A percentile compares a stretch with the other conserved stretches of the same genome.
phyloP scores from a whole-genome alignment of 2,113 vertebrate species.

The Progne subis region DNA sequence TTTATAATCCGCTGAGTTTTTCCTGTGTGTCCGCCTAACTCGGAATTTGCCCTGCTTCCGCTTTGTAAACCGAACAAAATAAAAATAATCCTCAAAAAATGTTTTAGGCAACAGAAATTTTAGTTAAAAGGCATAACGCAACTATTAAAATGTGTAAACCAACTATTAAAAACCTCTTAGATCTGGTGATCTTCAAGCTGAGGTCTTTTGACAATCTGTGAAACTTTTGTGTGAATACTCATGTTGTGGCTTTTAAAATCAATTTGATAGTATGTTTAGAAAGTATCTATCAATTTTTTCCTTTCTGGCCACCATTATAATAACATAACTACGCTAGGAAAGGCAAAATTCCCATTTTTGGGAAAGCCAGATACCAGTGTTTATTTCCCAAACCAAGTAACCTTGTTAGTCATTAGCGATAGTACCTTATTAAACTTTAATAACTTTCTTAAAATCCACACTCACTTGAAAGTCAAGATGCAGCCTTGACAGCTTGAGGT shows the following conservation, averaged over 20 bases:
- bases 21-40: not conserved
- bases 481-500: not conserved
- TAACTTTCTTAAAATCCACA: not conserved
- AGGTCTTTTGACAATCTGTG: not conserved
- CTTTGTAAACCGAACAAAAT: not conserved
- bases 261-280: not conserved
- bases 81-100: fast-evolving
- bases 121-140: not conserved
- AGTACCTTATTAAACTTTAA: not conserved
- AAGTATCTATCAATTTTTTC: not conserved
- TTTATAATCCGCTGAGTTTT: not conserved
- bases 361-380: not conserved
- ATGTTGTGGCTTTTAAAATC: not conserved
- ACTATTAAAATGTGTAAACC: not conserved
- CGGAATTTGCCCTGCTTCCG: not conserved
- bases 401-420: not conserved
- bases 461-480: not conserved
- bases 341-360: not conserved
- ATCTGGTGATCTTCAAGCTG: not conserved
- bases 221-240: not conserved
- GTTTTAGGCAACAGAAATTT: not conserved
- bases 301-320: not conserved
- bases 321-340: not conserved
- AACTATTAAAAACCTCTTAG: not conserved
- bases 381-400: not conserved